phyloP scores from a whole-genome alignment of 2,113 vertebrate species.

The Thomomys bottae region DNA sequence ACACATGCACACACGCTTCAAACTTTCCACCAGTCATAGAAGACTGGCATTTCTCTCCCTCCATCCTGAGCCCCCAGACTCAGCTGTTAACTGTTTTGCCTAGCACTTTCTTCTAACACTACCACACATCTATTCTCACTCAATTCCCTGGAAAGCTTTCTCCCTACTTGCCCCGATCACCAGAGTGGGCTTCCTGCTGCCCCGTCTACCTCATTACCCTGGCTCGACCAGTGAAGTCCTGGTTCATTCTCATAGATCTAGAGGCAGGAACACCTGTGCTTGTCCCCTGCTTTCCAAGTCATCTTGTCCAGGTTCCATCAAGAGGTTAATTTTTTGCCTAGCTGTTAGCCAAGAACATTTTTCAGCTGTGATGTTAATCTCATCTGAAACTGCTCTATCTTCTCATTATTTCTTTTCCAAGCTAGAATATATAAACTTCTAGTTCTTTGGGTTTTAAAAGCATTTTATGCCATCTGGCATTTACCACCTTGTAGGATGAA shows the following conservation, averaged over 20 bases:
- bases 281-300: neutral
- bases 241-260: no score
- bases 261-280: neutral
- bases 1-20: neutral
- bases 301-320: neutral
- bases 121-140: neutral
- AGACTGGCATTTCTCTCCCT: neutral
- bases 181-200: neutral
- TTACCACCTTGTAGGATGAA: neutral
- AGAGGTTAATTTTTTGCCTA: neutral
- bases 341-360: neutral
- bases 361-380: neutral
- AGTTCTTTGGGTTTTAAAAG: neutral
- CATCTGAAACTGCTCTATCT: neutral
- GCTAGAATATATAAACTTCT: neutral
- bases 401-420: neutral
- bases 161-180: neutral
- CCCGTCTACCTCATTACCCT: neutral
- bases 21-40: neutral
- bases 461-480: conserved; percentile 4
- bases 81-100: neutral
- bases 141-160: neutral
- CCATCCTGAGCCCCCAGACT: no score
- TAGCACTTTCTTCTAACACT: neutral
- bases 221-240: neutral